Evolutionary conservation across 1,140 invertebrate species (phyloP), one percentile per base, ranked within the genome.

Genomic region (Dysdera silvatica): DNA sequence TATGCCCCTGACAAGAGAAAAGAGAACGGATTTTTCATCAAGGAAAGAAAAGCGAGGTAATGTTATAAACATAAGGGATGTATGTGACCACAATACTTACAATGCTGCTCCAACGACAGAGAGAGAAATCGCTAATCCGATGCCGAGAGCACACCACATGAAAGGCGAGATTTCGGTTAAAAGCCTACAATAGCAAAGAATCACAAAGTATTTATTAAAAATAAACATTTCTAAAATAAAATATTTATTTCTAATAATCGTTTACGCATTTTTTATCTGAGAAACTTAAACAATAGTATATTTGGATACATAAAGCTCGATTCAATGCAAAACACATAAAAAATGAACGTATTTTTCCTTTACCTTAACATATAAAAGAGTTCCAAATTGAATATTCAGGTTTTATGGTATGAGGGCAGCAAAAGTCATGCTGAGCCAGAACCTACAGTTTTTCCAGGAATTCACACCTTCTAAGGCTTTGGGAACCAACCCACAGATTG

Each of bases 41-140:
- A 26, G 18, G 29, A 49, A 24, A 26, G 18, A 49, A 6, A 8
- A 18, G 24, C 24, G 41, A 45, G 29, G 12, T 10, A 18, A 45
- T n/a, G 41, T n/a, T 45, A n/a, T n/a, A n/a, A n/a, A n/a, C n/a
- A n/a, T n/a, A n/a, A n/a, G n/a, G n/a, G n/a, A 68, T 24, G n/a
- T 23, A 23, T 49, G 14, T 14, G 41, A 55, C 3, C 12, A 2
- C 29, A 18, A 45, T 52, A 68, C 81, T 82, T 80, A 89, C 86
- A 92, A 83, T 65, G 95, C 96, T 67, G 96, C 96, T 59, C 96
- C 96, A 56, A 98, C 89, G 12, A 99, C 95, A 16, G 94, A 98
- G 24, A 99, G 78, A 3, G 95, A 84, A 23, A 99, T 95, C 1
- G 94, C 82, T 5, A 98, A 80, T 26, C 89, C 92, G 70, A 98